Conservation (phyloP, 2,888 invertebrate genomes). For the Acleris literana region DNA sequence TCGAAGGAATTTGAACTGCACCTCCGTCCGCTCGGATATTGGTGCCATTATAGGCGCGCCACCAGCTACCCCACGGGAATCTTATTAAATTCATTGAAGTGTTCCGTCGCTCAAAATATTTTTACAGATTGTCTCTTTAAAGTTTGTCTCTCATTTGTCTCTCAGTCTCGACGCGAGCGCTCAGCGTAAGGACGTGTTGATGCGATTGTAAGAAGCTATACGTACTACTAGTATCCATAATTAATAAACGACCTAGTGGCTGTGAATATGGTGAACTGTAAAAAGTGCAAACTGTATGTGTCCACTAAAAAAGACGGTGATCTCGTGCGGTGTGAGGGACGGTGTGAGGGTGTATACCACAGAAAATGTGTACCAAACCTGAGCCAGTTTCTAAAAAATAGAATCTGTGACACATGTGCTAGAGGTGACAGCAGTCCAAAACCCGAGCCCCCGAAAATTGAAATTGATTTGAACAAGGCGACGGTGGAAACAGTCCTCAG, state of each 20-base stretch:
- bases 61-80: too few relatives aligned
- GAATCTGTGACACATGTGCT: not conserved
- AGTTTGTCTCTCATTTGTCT: too few relatives aligned
- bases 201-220: not conserved
- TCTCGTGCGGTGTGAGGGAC: constrained; percentile 30
- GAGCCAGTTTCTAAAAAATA: not conserved
- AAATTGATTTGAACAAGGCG: not conserved
- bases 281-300: not conserved
- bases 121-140: too few relatives aligned
- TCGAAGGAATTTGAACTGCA: too few relatives aligned
- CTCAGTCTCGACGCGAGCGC: too few relatives aligned
- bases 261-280: not conserved
- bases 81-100: too few relatives aligned
- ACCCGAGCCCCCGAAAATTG: not conserved
- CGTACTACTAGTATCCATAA: not conserved
- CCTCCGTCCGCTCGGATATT: too few relatives aligned
- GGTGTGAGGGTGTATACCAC: constrained; percentile 7
- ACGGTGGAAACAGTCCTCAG: constrained; percentile 15
- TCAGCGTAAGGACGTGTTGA: not conserved
- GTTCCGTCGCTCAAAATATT: too few relatives aligned
- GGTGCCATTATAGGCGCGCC: too few relatives aligned
- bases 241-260: too few relatives aligned
- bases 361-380: constrained; percentile 30
- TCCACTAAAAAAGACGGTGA: constrained; percentile 27
- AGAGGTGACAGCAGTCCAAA: constrained; percentile 20